phyloP scores from a whole-genome alignment of 2,797 vertebrate species.

The Buceros bicornis region DNA sequence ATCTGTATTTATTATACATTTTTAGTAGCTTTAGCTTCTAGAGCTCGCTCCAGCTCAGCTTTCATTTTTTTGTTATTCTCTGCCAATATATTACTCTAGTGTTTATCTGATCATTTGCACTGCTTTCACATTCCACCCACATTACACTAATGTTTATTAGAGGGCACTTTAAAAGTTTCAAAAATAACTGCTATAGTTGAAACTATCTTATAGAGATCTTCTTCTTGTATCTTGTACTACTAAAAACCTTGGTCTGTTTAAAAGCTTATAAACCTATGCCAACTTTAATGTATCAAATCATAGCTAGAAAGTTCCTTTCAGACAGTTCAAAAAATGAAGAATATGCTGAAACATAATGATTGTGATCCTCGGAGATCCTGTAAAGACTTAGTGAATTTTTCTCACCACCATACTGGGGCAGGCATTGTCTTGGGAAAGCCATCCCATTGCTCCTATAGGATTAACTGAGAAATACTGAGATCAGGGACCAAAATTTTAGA shows the following conservation, averaged over 20 bases:
- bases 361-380: background rate
- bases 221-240: background rate
- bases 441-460: background rate
- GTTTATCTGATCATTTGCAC: background rate
- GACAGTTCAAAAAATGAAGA: background rate
- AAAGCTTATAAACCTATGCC: background rate
- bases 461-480: background rate
- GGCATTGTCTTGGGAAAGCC: background rate
- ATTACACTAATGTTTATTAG: background rate
- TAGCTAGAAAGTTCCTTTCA: background rate
- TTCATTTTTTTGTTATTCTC: conserved; percentile 35
- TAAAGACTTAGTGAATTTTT: conserved; percentile 6
- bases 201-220: background rate
- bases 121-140: background rate
- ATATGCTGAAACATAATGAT: background rate
- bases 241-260: background rate
- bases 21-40: background rate
- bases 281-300: background rate
- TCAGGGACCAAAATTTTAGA: background rate
- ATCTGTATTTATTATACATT: conserved; percentile 13
- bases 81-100: background rate
- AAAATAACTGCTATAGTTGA: background rate
- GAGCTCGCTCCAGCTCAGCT: background rate
- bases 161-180: background rate
- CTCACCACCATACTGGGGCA: background rate